Evolutionary conservation across 1,140 invertebrate species (phyloP).

Genomic region (Drosophila obscura): DNA sequence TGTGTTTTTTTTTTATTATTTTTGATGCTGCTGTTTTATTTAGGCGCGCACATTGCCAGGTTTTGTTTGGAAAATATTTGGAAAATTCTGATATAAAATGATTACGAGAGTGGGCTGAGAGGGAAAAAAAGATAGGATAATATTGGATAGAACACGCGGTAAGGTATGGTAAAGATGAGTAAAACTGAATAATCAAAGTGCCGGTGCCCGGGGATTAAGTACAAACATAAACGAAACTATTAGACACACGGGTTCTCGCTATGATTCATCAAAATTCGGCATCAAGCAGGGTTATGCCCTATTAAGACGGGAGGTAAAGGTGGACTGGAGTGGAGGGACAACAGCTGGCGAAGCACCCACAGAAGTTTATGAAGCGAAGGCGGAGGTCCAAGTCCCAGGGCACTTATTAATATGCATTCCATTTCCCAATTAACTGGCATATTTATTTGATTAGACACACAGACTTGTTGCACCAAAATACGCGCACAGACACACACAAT

Average conservation of each 20-base stretch:
- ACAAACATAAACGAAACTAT: slow-evolving; percentile 18
- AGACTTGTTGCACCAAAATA: slow-evolving; percentile 41
- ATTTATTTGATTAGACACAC: slow-evolving; percentile 41
- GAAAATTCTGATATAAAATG: slow-evolving; percentile 48
- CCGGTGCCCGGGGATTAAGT: slow-evolving; percentile 36
- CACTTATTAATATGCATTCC: slow-evolving; percentile 51
- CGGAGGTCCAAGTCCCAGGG: slow-evolving; percentile 6
- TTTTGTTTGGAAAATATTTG: slow-evolving; percentile 57
- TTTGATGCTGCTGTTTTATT: slow-evolving; percentile 65
- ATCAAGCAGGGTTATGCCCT: slow-evolving; percentile 22
- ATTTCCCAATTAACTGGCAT: slow-evolving; percentile 37
- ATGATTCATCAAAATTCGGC: slow-evolving; percentile 42
- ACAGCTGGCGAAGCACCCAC: slow-evolving; percentile 38
- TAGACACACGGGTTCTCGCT: slow-evolving; percentile 12
- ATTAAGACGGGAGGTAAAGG: slow-evolving; percentile 22
- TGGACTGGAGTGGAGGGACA: slow-evolving; percentile 20
- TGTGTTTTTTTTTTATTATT: slow-evolving; percentile 38
- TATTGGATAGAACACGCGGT: not conserved
- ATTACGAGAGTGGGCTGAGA: not conserved
- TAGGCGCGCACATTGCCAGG: slow-evolving; percentile 36
- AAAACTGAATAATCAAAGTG: slow-evolving; percentile 44
- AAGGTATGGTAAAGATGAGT: no score
- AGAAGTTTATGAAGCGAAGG: slow-evolving; percentile 3
- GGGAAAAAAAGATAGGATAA: not conserved
- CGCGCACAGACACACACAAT: slow-evolving; percentile 9